Conservation (phyloP, 2,797 vertebrate species). For the Anguilla pacifica region DNA sequence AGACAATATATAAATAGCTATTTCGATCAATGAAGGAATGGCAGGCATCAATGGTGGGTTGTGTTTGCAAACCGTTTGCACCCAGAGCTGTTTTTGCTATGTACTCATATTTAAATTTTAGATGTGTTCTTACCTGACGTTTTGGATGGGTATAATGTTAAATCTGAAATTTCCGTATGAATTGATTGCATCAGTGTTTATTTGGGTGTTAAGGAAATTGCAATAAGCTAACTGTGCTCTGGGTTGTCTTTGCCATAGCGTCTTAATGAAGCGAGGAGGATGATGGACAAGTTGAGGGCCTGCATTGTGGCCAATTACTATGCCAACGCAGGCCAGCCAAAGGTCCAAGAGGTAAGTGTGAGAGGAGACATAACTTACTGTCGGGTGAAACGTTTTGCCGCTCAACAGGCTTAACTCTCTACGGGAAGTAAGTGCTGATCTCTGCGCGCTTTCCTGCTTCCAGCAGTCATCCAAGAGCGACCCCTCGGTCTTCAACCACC, state of each 20-base stretch:
- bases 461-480: slow-evolving; percentile 82
- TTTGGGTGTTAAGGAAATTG: not conserved
- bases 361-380: not conserved
- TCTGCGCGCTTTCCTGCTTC: not conserved
- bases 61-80: not conserved
- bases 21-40: not conserved
- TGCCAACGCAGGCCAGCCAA: slow-evolving; percentile 86
- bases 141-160: not conserved
- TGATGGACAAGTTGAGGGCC: slow-evolving; percentile 99
- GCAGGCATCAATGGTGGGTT: not conserved
- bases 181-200: not conserved
- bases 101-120: not conserved
- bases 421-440: not conserved
- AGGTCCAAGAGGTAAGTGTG: slow-evolving; percentile 84
- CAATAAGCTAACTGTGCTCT: not conserved
- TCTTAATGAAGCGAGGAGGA: slow-evolving; percentile 93
- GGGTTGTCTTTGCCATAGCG: slow-evolving; percentile 69
- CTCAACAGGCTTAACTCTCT: not conserved
- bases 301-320: slow-evolving; percentile 99
- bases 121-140: not conserved
- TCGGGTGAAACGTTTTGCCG: not conserved
- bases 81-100: not conserved
- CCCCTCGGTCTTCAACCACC: slow-evolving; percentile 89
- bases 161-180: not conserved
- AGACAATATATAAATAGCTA: not conserved